Evolutionary conservation across 2,113 vertebrate species (phyloP), one percentile per base, ranked within the genome.

Genomic region (Sebastes schlegelii): DNA sequence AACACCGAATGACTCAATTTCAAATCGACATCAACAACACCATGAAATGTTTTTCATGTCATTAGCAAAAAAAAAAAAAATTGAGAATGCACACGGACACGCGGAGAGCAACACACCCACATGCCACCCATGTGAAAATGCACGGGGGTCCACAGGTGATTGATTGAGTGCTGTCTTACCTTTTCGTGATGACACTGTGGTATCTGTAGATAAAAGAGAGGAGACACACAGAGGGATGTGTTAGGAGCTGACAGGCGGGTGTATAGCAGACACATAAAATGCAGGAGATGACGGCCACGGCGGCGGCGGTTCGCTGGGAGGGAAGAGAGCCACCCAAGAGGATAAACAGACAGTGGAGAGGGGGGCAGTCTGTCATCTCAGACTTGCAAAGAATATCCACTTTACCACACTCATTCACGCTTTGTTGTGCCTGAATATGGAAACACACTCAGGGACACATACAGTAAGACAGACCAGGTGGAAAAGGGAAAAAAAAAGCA

Each of bases 181-280:
- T 94, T 89, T 91, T 74, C 94, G 94, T 45, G 94, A 91, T 80
- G 95, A 94, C 81, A 95, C 82, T 5, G 82, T 74, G 76, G 95
- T 86, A 84, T 91, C 95, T 96, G 91, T 26, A 88, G 82, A 90
- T 69, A 80, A 87, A 79, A 86, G 86, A 90, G 52, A 90, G 45
- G 60, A 79, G 52, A 86, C 65, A 70, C 63, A 89, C 40, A 91
- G 68, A 87, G 54, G n/a, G 83, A 69, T 64, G 71, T 34, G 79
- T 93, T 90, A 92, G 79, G 54, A 70, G 74, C 62, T 86, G 84
- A 84, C 83, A 83, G 45, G 60, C 54, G 65, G 74, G 61, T 48
- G 74, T 64, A 67, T 21, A 43, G 46, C 42, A 90, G 45, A 67
- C 61, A 78, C 34, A 80, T 69, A 74, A 77, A 89, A 86, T 62